Percentiles rank a stretch among this genome's conserved stretches.
These are phyloP conservation scores for Tryphoninae sp. DNA, from an alignment of 2,888 invertebrate genomes.

Conservation along the genomic window DNA sequence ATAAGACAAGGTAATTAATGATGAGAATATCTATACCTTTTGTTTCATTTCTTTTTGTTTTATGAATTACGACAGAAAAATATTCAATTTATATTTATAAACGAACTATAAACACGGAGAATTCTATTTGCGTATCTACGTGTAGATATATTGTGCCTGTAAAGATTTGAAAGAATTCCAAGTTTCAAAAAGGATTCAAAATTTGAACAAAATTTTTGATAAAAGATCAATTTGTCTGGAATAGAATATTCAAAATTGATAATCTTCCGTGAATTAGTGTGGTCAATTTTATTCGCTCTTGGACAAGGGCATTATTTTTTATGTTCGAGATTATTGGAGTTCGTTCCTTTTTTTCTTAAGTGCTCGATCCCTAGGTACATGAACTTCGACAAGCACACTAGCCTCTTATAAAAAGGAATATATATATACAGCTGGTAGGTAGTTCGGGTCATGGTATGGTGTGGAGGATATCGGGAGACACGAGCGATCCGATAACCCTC, in stretches of 20 bases:
- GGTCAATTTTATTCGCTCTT: background rate
- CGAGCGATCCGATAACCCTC: constrained; percentile 70
- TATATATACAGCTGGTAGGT: background rate
- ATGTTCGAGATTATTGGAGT: constrained; percentile 51
- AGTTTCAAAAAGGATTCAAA: no score
- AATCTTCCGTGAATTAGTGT: background rate
- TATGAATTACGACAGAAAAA: no score
- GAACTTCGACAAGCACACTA: background rate
- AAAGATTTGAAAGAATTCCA: no score
- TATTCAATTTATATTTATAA: no score
- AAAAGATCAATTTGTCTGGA: no score
- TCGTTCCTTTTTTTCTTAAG: constrained; percentile 14
- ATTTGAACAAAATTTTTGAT: no score
- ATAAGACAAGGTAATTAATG: constrained; percentile 9
- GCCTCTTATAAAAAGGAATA: background rate
- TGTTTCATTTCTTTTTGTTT: background rate
- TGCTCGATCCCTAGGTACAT: constrained; percentile 7
- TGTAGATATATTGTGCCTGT: no score
- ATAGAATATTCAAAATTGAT: no score
- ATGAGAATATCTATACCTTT: background rate
- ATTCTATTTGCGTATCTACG: no score
- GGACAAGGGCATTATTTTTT: constrained; percentile 5
- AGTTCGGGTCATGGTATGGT: constrained; percentile 36
- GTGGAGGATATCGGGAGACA: constrained; percentile 65
- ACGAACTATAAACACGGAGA: no score